Conservation (phyloP, 2,113 vertebrate genomes). For the Alligator sinensis region DNA sequence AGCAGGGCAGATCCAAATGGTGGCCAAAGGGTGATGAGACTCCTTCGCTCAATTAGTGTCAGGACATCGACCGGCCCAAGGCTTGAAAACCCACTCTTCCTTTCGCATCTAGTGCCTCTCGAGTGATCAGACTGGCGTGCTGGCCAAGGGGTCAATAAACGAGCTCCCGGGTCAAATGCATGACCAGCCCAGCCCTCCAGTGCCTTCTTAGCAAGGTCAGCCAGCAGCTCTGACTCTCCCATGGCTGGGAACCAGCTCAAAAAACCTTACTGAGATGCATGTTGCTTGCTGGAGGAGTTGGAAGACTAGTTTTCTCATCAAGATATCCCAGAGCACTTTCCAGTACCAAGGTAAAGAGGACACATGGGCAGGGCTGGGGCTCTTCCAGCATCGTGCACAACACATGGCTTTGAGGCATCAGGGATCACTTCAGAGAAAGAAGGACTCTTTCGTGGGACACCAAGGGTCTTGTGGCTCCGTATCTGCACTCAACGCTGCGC, state of each 20-base stretch:
- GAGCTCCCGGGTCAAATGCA: not conserved
- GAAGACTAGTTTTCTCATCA: not conserved
- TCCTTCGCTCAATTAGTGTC: not conserved
- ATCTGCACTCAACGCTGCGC: not conserved
- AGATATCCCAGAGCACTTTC: not conserved
- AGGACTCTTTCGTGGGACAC: not conserved
- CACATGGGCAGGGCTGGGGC: not conserved
- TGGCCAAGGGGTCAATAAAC: too few relatives aligned
- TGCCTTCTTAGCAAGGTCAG: too few relatives aligned
- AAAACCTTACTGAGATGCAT: not conserved
- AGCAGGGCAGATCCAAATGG: constrained; percentile 60
- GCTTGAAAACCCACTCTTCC: not conserved
- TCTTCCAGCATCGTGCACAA: not conserved
- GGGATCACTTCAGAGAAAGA: not conserved
- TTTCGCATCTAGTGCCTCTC: not conserved
- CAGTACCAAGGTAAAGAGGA: too few relatives aligned
- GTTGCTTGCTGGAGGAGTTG: not conserved
- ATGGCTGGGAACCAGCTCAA: not conserved
- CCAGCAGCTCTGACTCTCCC: not conserved
- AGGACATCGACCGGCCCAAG: not conserved
- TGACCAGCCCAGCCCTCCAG: not conserved
- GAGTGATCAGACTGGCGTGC: not conserved
- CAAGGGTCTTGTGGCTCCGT: not conserved
- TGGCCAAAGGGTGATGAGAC: constrained; percentile 45
- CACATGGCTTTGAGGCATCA: not conserved